These are phyloP conservation scores for Chymomyza costata DNA, from an alignment of 1,140 invertebrate species.

Conservation along the genomic window DNA sequence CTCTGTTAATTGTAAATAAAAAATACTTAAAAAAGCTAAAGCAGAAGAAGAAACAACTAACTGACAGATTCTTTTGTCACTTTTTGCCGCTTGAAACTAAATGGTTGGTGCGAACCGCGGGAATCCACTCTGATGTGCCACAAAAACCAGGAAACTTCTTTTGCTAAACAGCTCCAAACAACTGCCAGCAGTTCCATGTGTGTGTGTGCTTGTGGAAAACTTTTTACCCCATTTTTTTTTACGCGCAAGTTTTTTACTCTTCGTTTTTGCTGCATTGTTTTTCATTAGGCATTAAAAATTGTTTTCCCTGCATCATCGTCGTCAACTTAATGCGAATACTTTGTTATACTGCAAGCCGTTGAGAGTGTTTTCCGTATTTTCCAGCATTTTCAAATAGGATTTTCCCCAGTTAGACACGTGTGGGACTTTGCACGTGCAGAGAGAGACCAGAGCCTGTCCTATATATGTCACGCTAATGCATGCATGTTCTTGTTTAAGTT, in stretches of 20 bases:
- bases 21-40: constrained; percentile 14
- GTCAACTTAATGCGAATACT: constrained; percentile 47
- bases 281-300: constrained; percentile 55
- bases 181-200: no score
- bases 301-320: constrained; percentile 41
- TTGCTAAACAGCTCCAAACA: constrained; percentile 53
- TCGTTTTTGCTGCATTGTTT: constrained; percentile 40
- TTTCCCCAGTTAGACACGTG: no score
- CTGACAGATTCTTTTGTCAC: constrained; percentile 51
- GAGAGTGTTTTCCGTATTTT: constrained; percentile 9
- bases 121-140: constrained; percentile 23
- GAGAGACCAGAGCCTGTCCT: not conserved
- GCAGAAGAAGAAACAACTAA: constrained; percentile 8
- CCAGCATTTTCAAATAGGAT: no score
- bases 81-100: no score
- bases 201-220: constrained; percentile 12
- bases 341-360: constrained; percentile 33
- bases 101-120: constrained; percentile 31
- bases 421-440: no score
- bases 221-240: constrained; percentile 24
- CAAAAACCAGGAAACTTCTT: constrained; percentile 48
- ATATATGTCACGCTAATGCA: constrained; percentile 10
- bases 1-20: not conserved
- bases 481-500: constrained; percentile 24
- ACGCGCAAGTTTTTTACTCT: constrained; percentile 15